Conservation (phyloP, 2,797 vertebrate species). For the Aratinga solstitialis region DNA sequence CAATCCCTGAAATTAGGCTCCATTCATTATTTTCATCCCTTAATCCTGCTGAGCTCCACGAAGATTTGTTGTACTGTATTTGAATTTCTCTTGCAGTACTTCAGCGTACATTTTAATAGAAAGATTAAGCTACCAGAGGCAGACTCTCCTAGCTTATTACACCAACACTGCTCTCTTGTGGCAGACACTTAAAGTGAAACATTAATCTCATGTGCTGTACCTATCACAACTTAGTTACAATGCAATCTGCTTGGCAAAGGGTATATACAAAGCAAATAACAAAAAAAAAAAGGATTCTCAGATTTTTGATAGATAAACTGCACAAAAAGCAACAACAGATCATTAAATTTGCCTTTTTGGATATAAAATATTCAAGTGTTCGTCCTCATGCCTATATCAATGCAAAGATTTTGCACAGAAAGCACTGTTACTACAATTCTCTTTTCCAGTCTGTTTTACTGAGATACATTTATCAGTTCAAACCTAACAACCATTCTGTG, state of each 20-base stretch:
- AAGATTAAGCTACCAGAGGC: background rate
- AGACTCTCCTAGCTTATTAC: background rate
- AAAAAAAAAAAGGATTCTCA: background rate
- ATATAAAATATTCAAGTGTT: background rate
- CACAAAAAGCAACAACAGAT: background rate
- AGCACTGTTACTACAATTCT: background rate
- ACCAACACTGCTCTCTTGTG: conserved; percentile 72
- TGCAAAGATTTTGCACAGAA: background rate
- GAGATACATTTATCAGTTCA: background rate
- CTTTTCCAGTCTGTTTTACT: background rate
- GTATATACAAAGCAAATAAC: background rate
- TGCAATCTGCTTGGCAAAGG: background rate
- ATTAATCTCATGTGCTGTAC: background rate
- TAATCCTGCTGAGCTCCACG: background rate
- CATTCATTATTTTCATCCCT: background rate
- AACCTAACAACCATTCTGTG: background rate
- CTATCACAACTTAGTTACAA: fast-evolving
- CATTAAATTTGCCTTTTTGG: background rate
- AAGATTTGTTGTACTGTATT: background rate
- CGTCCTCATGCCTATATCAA: background rate
- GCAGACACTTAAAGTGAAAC: conserved; percentile 2
- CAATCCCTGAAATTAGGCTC: background rate
- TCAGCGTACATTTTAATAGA: background rate
- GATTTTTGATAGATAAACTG: background rate
- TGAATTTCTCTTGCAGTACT: background rate